These are phyloP conservation scores for Psittacula derbiana DNA, from an alignment of 2,797 vertebrate genomes.

Conservation along the genomic window DNA sequence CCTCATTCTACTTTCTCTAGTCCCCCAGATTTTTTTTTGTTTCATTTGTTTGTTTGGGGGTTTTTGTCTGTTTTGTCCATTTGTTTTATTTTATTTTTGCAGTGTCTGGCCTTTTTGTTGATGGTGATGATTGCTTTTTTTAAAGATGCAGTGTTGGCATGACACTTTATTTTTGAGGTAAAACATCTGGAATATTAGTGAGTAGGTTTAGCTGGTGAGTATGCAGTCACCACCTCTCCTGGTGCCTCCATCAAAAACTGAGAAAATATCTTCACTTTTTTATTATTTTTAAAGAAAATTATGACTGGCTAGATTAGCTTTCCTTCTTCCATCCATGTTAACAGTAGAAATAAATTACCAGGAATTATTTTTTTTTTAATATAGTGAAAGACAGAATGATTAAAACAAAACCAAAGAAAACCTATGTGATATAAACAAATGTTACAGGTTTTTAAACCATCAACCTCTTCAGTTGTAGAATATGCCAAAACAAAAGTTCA, in stretches of 20 bases:
- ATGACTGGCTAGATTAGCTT: neutral
- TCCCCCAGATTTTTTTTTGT: neutral
- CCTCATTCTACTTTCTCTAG: neutral
- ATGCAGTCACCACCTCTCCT: neutral
- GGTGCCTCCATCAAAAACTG: neutral
- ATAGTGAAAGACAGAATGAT: neutral
- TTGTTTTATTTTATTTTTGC: neutral
- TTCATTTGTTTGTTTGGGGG: neutral
- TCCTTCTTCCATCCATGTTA: neutral
- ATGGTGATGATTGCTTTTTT: neutral
- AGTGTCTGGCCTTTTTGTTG: neutral
- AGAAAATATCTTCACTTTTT: neutral
- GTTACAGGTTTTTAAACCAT: neutral
- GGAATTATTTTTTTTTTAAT: neutral
- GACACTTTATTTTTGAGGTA: neutral
- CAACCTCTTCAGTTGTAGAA: neutral
- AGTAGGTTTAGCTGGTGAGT: neutral
- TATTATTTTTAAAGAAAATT: neutral
- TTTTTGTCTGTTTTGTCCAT: neutral
- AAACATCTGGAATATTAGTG: neutral
- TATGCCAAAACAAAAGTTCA: neutral
- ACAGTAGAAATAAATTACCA: neutral
- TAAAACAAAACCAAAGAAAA: neutral
- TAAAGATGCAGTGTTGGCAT: neutral
- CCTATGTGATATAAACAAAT: neutral